Evolutionary conservation across 2,888 invertebrate genomes (phyloP).

Genomic region (Nematopogon swammerdamellus): DNA sequence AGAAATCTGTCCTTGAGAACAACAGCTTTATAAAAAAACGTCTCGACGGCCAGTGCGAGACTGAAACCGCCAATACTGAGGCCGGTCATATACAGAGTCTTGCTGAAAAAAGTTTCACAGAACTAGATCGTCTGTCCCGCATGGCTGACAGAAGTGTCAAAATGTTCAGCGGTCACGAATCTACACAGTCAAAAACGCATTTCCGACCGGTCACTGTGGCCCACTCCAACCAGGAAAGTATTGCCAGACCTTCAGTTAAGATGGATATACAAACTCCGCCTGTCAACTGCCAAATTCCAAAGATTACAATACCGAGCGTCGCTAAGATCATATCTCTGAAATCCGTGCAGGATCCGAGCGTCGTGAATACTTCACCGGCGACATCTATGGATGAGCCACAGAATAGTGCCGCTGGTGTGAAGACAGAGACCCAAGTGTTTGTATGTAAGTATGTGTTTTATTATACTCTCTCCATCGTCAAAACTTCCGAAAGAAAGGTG

Average conservation of each 20-base stretch:
- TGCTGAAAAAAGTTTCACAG: constrained; percentile 46
- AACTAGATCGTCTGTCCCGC: constrained; percentile 40
- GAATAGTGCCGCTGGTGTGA: constrained; percentile 29
- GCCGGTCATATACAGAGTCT: constrained; percentile 30
- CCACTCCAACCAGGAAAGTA: not conserved
- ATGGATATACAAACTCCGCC: not conserved
- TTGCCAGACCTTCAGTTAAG: not conserved
- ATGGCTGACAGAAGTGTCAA: constrained; percentile 47
- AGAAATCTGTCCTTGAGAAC: constrained; percentile 39
- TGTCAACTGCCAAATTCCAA: constrained; percentile 12
- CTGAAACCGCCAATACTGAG: constrained; percentile 12
- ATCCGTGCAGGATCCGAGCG: constrained; percentile 20
- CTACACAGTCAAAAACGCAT: not conserved
- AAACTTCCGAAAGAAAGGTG: not conserved
- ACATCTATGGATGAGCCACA: constrained; percentile 44
- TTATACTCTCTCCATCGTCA: not conserved
- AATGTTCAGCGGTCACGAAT: constrained; percentile 24
- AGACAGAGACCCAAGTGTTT: constrained; percentile 19
- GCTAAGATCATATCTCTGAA: constrained; percentile 40
- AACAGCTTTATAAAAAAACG: constrained; percentile 44
- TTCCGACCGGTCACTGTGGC: not conserved
- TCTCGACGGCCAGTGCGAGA: constrained; percentile 24
- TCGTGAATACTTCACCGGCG: constrained; percentile 24
- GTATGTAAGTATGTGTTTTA: not conserved
- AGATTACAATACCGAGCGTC: constrained; percentile 39